These are phyloP conservation scores for Nothobranchius kuhntae DNA, from an alignment of 2,113 vertebrate genomes.

Conservation along the genomic window DNA sequence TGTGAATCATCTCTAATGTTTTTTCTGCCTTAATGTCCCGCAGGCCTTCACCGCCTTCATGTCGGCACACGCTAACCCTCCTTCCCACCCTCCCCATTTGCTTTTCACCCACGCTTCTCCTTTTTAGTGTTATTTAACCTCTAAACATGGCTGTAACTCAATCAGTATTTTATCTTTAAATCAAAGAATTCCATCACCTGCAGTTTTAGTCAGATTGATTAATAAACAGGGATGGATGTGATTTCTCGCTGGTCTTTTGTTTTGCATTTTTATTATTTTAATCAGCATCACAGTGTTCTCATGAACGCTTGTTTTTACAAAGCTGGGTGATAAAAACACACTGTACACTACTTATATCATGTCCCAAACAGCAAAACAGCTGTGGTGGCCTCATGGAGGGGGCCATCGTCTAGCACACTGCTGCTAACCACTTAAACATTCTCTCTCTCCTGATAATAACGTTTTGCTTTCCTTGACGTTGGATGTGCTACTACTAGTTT, in stretches of 20 bases:
- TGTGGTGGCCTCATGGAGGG: no score
- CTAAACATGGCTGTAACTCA: neutral
- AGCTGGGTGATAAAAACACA: constrained; percentile 18
- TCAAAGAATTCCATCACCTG: neutral
- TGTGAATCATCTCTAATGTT: constrained; percentile 78
- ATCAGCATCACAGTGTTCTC: constrained; percentile 9
- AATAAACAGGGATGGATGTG: neutral
- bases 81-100: constrained; percentile 13
- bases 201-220: neutral
- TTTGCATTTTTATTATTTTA: neutral
- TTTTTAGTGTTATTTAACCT: constrained; percentile 32
- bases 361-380: neutral
- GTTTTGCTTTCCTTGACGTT: no score
- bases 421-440: no score
- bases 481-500: no score
- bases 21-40: constrained; percentile 65
- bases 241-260: constrained; percentile 6
- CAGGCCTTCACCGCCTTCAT: constrained; percentile 62
- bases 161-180: neutral
- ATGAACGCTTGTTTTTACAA: constrained; percentile 23
- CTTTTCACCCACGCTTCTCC: constrained; percentile 41
- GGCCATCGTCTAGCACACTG: no score
- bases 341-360: neutral
- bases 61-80: constrained; percentile 64
- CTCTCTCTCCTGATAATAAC: no score